Evolutionary conservation across 1,140 invertebrate genomes (phyloP), one percentile per base, ranked within the genome.

Genomic region (Calephelis virginiensis): DNA sequence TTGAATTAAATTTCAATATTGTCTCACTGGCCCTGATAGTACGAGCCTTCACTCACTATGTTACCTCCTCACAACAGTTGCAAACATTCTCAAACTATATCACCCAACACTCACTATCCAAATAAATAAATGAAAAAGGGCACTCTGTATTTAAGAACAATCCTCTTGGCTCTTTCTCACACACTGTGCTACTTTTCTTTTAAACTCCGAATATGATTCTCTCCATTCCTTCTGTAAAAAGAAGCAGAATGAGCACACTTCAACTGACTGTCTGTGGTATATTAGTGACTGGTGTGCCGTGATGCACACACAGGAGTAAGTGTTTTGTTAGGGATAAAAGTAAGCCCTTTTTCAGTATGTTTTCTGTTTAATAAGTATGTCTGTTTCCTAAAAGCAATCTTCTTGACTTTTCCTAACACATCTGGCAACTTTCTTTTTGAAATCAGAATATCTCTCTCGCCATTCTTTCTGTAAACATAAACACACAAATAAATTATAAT

Each of bases 81-180:
- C 80, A 80, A 71, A 69, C 72, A 82, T 72, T 75, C 77, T 73
- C 75, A 77, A 80, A 82, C 80, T 82, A 78, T 78, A 79, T 82
- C 88, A 86, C 84, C 82, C 82, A 80, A 84, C 88, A 89, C 86
- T 88, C 85, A 86, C 84, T 82, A 86, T 83, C 81, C 83, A 86
- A 86, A 78, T 81, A 88, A 85, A 86, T 82, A 81, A 84, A 85
- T 83, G 83, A 88, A 86, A 90, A 86, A 90, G 88, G 88, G 86
- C 89, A 91, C 86, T 43, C 40, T 90, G 75, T 85, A 85, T 89
- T 93, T 95, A 95, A 93, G 95, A 94, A 95, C 95, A 96, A 92
- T 98, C 97, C 92, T 99, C 98, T 94, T 99, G 98, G 94, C 98
- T 99, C 94, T 98, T 98, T 93, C 98, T 94, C 81, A 99, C 98